These are phyloP conservation scores for Corydoras sp. DNA, from an alignment of 2,113 vertebrate genomes.

Conservation along the genomic window DNA sequence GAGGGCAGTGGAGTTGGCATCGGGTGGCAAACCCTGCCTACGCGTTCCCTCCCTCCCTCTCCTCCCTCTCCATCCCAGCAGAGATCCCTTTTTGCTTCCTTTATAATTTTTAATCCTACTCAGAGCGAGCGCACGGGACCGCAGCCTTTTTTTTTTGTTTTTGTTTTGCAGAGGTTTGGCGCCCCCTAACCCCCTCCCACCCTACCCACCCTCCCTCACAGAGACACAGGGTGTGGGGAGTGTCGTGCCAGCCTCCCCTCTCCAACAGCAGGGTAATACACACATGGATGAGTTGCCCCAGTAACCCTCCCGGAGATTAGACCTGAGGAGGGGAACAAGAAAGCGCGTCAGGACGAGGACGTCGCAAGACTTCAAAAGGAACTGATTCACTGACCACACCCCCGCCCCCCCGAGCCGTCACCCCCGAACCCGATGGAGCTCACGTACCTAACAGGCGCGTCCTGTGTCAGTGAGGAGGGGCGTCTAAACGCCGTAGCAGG, in stretches of 20 bases:
- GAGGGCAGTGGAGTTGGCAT: conserved; percentile 27
- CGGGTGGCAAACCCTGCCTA: conserved; percentile 35
- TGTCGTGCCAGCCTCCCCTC: conserved; percentile 67
- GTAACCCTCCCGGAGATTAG: conserved; percentile 74
- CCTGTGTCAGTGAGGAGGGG: conserved; percentile 49
- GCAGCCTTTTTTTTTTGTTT: conserved; percentile 43
- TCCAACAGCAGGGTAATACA: conserved; percentile 76
- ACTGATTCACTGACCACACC: no score
- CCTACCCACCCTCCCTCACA: conserved; percentile 66
- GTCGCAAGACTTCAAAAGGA: no score
- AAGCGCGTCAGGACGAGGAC: no score
- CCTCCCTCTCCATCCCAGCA: conserved; percentile 39
- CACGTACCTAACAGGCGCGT: conserved; percentile 59
- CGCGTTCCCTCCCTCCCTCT: conserved; percentile 36
- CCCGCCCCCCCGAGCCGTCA: no score
- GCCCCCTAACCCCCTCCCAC: conserved; percentile 65
- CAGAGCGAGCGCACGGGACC: conserved; percentile 54
- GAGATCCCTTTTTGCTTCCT: conserved; percentile 38
- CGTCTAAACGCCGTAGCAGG: conserved; percentile 84
- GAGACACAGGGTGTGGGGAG: conserved; percentile 60
- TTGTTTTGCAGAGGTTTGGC: conserved; percentile 61
- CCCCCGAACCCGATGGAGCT: background rate
- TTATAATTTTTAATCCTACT: conserved; percentile 31
- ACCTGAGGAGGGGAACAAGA: conserved; percentile 58
- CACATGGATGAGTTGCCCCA: conserved; percentile 69